phyloP scores from a whole-genome alignment of 92 coral and sea anemone species.

The Palythoa grandiflora region DNA sequence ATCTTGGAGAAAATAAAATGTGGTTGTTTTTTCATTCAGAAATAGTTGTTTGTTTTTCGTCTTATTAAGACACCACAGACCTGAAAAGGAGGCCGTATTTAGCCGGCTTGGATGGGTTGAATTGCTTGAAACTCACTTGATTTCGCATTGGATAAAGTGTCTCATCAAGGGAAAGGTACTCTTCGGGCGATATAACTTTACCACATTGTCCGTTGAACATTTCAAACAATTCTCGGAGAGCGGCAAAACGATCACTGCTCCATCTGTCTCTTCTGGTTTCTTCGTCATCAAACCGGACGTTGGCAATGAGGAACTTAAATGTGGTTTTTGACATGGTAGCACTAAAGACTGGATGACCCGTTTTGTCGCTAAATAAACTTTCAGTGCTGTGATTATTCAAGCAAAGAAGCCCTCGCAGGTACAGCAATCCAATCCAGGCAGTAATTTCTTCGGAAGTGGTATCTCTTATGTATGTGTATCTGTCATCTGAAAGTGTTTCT shows the following conservation, averaged over 20 bases:
- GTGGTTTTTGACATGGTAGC: not conserved
- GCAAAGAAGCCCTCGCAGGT: not conserved
- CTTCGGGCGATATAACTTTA: not conserved
- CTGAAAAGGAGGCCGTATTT: not conserved
- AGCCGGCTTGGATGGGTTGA: not conserved
- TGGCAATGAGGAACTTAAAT: not conserved
- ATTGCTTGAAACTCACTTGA: not conserved
- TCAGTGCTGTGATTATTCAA: not conserved
- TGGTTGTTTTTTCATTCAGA: no score
- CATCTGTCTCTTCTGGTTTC: not conserved
- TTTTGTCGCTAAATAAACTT: not conserved
- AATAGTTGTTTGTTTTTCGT: no score
- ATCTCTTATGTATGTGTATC: not conserved
- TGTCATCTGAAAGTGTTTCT: not conserved
- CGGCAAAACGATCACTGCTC: slow-evolving; percentile 4
- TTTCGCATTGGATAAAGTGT: not conserved
- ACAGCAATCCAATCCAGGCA: not conserved
- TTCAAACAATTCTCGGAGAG: not conserved
- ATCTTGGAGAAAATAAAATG: no score
- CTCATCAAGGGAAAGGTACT: not conserved
- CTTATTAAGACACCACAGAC: no score
- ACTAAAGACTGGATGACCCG: not conserved
- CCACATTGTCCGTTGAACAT: not conserved
- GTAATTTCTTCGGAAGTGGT: not conserved
- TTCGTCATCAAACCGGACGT: not conserved